Base-by-base conservation (phyloP, 2,888 invertebrate genomes). In the Euzophera pinguis region DNA sequence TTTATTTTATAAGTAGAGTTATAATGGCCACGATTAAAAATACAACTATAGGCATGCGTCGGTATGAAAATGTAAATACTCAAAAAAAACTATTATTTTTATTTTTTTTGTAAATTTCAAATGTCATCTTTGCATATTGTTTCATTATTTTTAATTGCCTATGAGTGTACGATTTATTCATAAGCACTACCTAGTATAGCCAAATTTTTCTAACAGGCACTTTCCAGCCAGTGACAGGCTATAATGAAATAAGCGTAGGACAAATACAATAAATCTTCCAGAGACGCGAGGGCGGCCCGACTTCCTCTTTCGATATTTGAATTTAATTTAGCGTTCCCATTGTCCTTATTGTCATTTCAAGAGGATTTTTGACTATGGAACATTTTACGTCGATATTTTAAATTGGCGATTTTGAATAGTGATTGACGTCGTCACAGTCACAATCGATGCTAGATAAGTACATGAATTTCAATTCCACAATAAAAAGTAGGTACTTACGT, bases 301-400 rank as follows among this genome's bases (percentile, higher is more conserved):
- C 84, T 89, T 89, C 87, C 87, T 86, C 83, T 80, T 83, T 86
- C 88, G 88, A 89, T 89, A 89, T 89, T 90, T 89, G 88, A 90
- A 88, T 89, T 89, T 88, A 89, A 89, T 89, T 90, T 86, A 85
- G 80, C 85, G 70, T 78, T 81, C 73, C 68, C 75, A 78, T 79
- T 81, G 84, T 83, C 79, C 73, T 72, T 75, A 78, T 80, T 80
- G 79, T 78, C 78, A 80, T 77, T 78, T 78, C 57, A 55, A 77
- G 67, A 65, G 62, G 56, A 64, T 67, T 64, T 71, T 72, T 71
- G 58, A 55, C 58, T 58, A 52, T 55, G 10, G 45, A 12, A 53
- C 52, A 52, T 53, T 47, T 54, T 45, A 22, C 8, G 32, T 6
- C 32, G 8, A 3, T 22, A 32, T 32, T 32, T 29, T 32, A 32